Base-by-base conservation (phyloP, 2,888 invertebrate genomes). In the Leptinotarsa peninsularis region DNA sequence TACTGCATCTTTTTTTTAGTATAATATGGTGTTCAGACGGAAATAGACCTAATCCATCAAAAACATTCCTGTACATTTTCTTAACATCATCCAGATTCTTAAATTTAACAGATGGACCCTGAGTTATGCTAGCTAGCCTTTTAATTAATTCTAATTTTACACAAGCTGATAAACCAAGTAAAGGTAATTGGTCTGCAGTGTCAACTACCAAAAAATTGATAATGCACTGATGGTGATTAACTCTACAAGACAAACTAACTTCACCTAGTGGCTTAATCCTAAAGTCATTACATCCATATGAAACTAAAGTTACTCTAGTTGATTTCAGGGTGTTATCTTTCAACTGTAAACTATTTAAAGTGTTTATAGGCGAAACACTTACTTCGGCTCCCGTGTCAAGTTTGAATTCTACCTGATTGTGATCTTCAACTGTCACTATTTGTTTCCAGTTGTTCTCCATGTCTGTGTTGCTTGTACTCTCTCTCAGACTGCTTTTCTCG, bases 11-110 rank as follows among this genome's bases (percentile, higher is more conserved):
- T 52, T 72, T 70, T 67, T 80, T 79, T n/a, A 79, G 68, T 7
- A 73, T 76, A 60, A 80, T 79, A 33, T 76, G 75, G 76, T 80
- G 74, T 74, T 79, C 33, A 60, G 43, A 54, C 21, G 79, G 76
- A 68, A 79, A 79, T 18, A 66, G 71, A 66, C 76, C 76, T 17
- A 79, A 66, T 10, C 74, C 75, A 70, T 79, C 71, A 74, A 78
- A 80, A 23, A 79, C 73, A 66, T 33, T 66, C 7, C n/a, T 13
- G n/a, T 71, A 71, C 27, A 50, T 49, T 63, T 5, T n/a, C 49
- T 52, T 7, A 10, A 71, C 71, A 66, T 66, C 43, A 21, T 72
- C 71, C 27, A 27, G 27, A 27, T 0, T 27, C 4, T 27, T 27
- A 27, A 27, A 27, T 27, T 27, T 27, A 4, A 27, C 27, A 52